phyloP scores from a whole-genome alignment of 2,797 vertebrate species.

The Botia kubotai region DNA sequence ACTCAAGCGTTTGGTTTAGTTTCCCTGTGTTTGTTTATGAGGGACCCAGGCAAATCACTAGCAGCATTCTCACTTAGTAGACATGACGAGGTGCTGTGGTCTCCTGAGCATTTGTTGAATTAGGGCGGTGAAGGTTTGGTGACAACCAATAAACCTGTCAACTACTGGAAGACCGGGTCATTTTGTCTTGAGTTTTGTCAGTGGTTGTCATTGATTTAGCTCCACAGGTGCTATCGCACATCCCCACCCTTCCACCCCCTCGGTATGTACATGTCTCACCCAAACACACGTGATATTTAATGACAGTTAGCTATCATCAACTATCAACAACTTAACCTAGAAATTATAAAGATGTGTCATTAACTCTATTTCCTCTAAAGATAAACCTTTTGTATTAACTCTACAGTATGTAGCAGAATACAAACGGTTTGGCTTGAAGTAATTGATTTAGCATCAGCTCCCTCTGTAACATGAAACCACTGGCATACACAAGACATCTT shows the following conservation, averaged over 20 bases:
- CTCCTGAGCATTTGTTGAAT: neutral
- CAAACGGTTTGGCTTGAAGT: neutral
- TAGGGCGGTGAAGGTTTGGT: neutral
- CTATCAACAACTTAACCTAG: neutral
- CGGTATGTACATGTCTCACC: slow-evolving; percentile 50
- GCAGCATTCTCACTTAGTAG: neutral
- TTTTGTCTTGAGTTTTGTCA: neutral
- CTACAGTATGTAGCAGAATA: neutral
- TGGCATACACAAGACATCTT: neutral
- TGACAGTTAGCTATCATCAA: neutral
- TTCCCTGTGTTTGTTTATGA: neutral
- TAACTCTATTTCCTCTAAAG: neutral
- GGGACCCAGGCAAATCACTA: no score
- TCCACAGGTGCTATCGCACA: slow-evolving; percentile 1
- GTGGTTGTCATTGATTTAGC: neutral
- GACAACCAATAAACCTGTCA: neutral
- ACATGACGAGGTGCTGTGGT: neutral
- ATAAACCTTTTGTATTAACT: neutral
- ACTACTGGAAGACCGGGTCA: neutral
- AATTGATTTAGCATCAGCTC: no score
- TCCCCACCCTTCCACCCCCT: slow-evolving; percentile 21
- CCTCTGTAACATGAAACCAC: neutral
- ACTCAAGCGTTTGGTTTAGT: slow-evolving; percentile 32
- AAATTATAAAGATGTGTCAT: neutral
- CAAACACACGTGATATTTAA: neutral